These are phyloP conservation scores for Zhuqinia jingwanae DNA, from an alignment of 2,888 invertebrate genomes.

Conservation along the genomic window DNA sequence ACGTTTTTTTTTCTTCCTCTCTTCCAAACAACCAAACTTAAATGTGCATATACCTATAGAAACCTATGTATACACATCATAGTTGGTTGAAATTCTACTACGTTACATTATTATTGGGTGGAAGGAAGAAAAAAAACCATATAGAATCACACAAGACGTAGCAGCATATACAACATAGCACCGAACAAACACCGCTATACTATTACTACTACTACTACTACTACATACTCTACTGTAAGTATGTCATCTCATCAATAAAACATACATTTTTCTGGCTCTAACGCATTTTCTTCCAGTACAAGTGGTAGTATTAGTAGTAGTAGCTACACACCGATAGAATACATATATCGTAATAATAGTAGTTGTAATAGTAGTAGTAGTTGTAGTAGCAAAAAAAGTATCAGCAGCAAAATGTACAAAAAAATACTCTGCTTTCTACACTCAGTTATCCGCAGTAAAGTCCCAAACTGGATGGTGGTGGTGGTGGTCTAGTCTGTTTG, in stretches of 20 bases:
- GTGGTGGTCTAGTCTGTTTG: background rate
- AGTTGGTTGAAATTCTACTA: background rate
- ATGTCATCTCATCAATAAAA: constrained; percentile 75
- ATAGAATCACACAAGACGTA: too few species aligned
- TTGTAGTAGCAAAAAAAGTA: background rate
- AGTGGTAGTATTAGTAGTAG: constrained; percentile 31
- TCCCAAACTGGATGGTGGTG: background rate
- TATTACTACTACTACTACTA: background rate
- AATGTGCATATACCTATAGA: constrained; percentile 1
- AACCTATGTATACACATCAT: background rate
- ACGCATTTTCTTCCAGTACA: constrained; percentile 63
- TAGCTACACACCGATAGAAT: too few species aligned
- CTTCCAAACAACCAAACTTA: background rate
- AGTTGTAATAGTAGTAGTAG: constrained; percentile 22
- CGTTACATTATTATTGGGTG: background rate
- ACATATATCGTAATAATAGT: constrained; percentile 41
- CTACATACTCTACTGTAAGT: constrained; percentile 65
- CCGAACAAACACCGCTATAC: background rate
- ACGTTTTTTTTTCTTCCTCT: too few species aligned
- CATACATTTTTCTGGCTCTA: constrained; percentile 69
- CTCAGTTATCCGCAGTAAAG: constrained; percentile 43
- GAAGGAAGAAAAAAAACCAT: constrained; percentile 5
- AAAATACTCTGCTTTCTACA: constrained; percentile 12
- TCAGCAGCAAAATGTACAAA: background rate
- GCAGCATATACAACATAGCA: constrained; percentile 12